Conservation (phyloP, 2,797 vertebrate genomes). For the Hydrolagus colliei region DNA sequence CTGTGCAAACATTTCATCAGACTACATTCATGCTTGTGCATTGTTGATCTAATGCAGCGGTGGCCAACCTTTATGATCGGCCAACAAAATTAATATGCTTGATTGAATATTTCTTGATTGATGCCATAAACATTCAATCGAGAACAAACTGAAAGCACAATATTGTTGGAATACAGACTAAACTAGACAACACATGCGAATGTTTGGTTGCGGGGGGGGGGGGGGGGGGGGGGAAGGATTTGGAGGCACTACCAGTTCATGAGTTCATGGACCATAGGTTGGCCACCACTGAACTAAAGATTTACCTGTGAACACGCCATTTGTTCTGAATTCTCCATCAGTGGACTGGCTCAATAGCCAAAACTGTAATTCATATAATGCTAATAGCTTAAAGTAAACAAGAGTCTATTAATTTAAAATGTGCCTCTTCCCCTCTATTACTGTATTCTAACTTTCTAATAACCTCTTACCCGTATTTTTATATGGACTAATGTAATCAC, state of each 20-base stretch:
- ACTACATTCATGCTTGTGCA: neutral
- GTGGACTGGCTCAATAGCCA: conserved; percentile 38
- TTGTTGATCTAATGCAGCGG: neutral
- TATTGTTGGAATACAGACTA: too few relatives aligned
- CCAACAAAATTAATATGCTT: too few relatives aligned
- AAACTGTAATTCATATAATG: conserved; percentile 42
- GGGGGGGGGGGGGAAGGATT: too few relatives aligned
- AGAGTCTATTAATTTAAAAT: conserved; percentile 39
- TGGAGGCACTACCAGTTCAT: conserved; percentile 35
- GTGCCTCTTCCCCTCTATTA: conserved; percentile 38
- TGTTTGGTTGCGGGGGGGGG: too few relatives aligned
- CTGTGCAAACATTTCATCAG: neutral
- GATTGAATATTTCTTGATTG: too few relatives aligned
- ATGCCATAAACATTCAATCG: too few relatives aligned
- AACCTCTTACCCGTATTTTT: conserved; percentile 48
- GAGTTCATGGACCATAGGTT: too few relatives aligned
- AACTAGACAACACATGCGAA: too few relatives aligned
- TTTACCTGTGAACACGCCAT: conserved; percentile 38
- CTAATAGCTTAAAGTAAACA: neutral
- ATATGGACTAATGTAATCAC: conserved; percentile 50
- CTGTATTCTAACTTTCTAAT: conserved; percentile 45
- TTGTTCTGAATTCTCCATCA: conserved; percentile 42
- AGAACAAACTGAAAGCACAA: too few relatives aligned
- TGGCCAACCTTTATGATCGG: too few relatives aligned
- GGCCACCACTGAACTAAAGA: conserved; percentile 8